Evolutionary conservation across 1,140 invertebrate species (phyloP).

Genomic region (Neodiprion fabricii): DNA sequence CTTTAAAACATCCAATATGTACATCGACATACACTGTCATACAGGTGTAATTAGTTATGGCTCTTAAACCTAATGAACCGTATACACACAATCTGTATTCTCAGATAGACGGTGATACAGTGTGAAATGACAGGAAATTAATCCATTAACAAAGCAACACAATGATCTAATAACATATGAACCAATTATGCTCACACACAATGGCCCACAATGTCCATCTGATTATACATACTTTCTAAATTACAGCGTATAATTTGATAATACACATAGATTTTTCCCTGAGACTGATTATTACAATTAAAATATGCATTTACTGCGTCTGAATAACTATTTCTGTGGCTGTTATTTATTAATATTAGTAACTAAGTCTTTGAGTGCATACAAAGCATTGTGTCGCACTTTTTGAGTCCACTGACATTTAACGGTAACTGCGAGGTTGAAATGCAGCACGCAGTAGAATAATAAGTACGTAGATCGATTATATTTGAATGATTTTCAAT

Average conservation of each 20-base stretch:
- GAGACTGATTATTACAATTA: constrained; percentile 57
- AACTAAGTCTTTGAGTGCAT: background rate
- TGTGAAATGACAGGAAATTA: constrained; percentile 25
- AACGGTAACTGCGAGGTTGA: background rate
- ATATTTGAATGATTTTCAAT: background rate
- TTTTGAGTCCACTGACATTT: background rate
- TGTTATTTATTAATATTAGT: constrained; percentile 20
- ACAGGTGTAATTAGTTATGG: constrained; percentile 25
- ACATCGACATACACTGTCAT: constrained; percentile 31
- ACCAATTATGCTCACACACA: background rate
- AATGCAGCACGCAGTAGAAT: background rate
- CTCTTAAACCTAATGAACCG: constrained; percentile 33
- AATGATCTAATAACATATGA: constrained; percentile 22
- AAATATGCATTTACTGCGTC: constrained; percentile 37
- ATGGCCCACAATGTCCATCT: background rate
- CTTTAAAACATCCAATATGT: constrained; percentile 43
- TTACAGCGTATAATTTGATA: constrained; percentile 43
- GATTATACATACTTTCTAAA: constrained; percentile 5
- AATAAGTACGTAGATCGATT: constrained; percentile 9
- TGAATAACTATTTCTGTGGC: constrained; percentile 23
- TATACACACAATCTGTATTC: constrained; percentile 10
- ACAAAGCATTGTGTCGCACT: background rate
- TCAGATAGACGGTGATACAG: constrained; percentile 9
- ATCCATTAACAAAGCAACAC: constrained; percentile 15
- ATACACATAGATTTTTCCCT: constrained; percentile 56